Evolutionary conservation across 2,888 invertebrate species (phyloP).

Genomic region (Melieria picta): DNA sequence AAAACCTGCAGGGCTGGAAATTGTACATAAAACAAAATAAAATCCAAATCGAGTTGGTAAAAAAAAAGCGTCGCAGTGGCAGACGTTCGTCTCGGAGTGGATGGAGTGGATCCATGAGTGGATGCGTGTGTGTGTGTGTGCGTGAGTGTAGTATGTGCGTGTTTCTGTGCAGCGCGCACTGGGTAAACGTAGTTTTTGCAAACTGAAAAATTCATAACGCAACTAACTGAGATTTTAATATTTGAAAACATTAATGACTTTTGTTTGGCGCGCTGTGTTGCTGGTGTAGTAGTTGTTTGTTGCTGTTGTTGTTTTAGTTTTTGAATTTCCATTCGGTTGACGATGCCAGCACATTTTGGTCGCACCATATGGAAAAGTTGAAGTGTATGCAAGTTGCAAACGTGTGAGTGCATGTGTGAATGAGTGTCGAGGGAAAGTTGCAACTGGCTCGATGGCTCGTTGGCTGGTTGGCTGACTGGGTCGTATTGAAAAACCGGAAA

Average conservation of each 20-base stretch:
- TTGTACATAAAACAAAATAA: no score
- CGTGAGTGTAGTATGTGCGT: not conserved
- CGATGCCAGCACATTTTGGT: no score
- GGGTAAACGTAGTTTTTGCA: no score
- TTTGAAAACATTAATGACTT: slow-evolving; percentile 25
- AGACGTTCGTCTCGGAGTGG: no score
- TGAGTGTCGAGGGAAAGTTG: slow-evolving; percentile 18
- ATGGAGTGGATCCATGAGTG: no score
- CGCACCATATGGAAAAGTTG: no score
- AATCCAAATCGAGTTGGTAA: no score
- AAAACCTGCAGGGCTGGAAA: no score
- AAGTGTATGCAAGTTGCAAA: no score
- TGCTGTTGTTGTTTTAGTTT: not conserved
- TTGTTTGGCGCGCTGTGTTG: not conserved
- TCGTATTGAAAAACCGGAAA: slow-evolving; percentile 11
- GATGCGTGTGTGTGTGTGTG: not conserved
- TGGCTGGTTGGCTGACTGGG: not conserved
- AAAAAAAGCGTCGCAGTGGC: no score
- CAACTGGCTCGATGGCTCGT: not conserved
- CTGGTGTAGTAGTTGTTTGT: not conserved
- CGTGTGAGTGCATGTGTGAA: slow-evolving; percentile 6
- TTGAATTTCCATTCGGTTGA: not conserved
- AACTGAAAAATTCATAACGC: slow-evolving; percentile 27
- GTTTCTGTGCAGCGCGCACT: not conserved
- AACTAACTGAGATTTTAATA: slow-evolving; percentile 25